These are phyloP conservation scores for Podotricha telesiphe DNA, from an alignment of 2,888 invertebrate genomes.

Conservation along the genomic window DNA sequence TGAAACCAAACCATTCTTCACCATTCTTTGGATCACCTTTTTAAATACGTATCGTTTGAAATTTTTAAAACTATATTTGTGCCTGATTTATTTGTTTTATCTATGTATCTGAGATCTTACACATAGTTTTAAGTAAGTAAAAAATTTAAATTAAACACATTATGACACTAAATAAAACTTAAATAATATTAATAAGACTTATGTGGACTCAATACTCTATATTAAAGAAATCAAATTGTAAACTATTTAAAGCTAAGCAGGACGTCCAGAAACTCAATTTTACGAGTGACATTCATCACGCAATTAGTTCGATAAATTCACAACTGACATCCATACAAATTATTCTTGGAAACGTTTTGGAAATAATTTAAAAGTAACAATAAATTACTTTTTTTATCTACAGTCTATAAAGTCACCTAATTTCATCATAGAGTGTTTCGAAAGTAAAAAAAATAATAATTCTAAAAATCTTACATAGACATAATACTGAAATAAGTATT, in stretches of 20 bases:
- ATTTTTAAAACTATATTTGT: constrained; percentile 31
- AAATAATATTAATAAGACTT: constrained; percentile 48
- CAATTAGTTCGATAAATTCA: constrained; percentile 54
- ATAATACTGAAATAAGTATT: constrained; percentile 78
- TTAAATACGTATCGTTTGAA: constrained; percentile 32
- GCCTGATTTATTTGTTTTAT: constrained; percentile 36
- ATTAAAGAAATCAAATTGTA: constrained; percentile 55
- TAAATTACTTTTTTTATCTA: constrained; percentile 75
- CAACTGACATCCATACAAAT: constrained; percentile 62
- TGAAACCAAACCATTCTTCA: constrained; percentile 28
- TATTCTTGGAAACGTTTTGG: constrained; percentile 72
- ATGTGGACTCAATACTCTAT: constrained; percentile 48
- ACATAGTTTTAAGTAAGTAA: constrained; percentile 39
- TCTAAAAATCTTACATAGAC: constrained; percentile 75
- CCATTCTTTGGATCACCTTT: constrained; percentile 38
- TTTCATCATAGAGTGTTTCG: constrained; percentile 69
- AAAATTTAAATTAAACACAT: constrained; percentile 38
- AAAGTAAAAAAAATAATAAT: constrained; percentile 66
- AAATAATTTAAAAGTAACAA: constrained; percentile 81
- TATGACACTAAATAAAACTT: constrained; percentile 45
- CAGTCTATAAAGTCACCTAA: constrained; percentile 77
- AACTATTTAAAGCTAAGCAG: constrained; percentile 80
- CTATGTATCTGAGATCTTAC: constrained; percentile 41
- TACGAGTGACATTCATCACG: constrained; percentile 58
- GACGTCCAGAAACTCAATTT: constrained; percentile 68